These are phyloP conservation scores for Bolinopsis microptera DNA, from an alignment of 37 sponge, comb jelly and placozoan species.

Conservation along the genomic window DNA sequence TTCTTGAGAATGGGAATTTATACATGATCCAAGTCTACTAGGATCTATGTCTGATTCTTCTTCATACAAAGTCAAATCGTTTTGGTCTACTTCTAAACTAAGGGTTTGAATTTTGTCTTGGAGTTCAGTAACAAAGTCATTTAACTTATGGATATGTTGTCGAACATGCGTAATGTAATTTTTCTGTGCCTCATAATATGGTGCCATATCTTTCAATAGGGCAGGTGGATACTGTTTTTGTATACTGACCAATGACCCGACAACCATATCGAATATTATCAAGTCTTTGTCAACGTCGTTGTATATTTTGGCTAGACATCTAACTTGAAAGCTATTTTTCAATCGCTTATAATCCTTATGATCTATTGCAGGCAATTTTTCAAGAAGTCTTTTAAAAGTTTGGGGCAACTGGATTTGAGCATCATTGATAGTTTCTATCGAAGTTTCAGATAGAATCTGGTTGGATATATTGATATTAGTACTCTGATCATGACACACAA, in stretches of 20 bases:
- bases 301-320: slow-evolving; percentile 1
- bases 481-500: neutral
- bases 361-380: neutral
- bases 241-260: neutral
- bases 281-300: neutral
- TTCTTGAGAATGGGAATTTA: neutral
- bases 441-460: neutral
- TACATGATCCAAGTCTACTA: neutral
- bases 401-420: neutral
- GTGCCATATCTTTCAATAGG: neutral
- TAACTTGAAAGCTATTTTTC: neutral
- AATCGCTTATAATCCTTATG: neutral
- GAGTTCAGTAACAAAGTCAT: neutral
- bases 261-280: neutral
- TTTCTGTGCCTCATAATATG: neutral
- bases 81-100: neutral
- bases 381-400: neutral
- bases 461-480: neutral
- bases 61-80: neutral
- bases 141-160: neutral
- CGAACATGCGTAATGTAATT: neutral
- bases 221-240: neutral
- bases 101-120: neutral
- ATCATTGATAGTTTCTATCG: neutral
- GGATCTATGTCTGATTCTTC: neutral